Evolutionary conservation across 2,113 vertebrate species (phyloP), one percentile per base, ranked within the genome.

Genomic region (Camelus bactrianus): DNA sequence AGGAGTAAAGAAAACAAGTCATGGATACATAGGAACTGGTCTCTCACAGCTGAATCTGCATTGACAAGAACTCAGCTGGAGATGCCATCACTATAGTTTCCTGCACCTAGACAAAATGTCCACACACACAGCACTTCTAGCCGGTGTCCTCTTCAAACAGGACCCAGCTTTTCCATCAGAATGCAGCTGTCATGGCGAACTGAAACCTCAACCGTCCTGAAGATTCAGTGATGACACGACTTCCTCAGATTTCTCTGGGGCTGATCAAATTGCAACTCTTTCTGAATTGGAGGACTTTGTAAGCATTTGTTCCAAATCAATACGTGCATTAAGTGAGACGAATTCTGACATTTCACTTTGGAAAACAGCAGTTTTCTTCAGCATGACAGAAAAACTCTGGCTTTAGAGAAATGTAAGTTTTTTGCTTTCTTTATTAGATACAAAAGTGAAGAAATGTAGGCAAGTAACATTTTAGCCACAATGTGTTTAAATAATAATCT

Each of bases 101-200:
- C 82, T 76, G 5, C 38, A 42, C 38, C 38, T n/a, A 54, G 20
- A 46, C 35, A 90, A n/a, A 50, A 32, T 46, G 6, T 67, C 28
- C 19, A 13, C 46, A 69, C 28, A 35, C 50, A 32, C 64, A 82
- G 32, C 42, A 8, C 20, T 72, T 72, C 46, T 50, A 30, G 30
- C 32, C 46, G 22, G 13, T 3, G 26, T 76, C 64, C 20, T 52
- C 97, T 97, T 98, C 97, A 97, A 98, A 96, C 91, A 93, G 85
- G 97, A 77, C n/a, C 87, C 89, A 86, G 97, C 86, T 97, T 97
- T 97, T 93, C 97, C 38, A 0, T 95, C 96, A 95, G 94, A 98
- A 97, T 95, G 96, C 94, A 98, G 97, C 92, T 97, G 93, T 97
- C 97, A 94, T 48, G 85, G 92, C 91, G 96, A 97, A 58, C 50